These are phyloP conservation scores for Apotomis capreana DNA, from an alignment of 2,888 invertebrate species.

Conservation along the genomic window DNA sequence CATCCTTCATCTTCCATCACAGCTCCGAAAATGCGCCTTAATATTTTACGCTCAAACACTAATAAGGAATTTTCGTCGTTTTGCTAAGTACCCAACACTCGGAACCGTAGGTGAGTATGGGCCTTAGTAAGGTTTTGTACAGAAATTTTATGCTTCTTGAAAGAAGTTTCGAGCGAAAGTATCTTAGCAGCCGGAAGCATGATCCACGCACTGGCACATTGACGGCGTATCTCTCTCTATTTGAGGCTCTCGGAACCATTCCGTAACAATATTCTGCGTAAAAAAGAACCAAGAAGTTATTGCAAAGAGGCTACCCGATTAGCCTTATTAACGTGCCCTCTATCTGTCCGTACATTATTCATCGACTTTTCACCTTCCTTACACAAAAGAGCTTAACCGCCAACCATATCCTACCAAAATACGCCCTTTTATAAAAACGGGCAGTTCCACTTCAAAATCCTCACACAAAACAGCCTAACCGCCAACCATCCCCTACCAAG, in stretches of 20 bases:
- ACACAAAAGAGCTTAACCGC: not conserved
- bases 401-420: not conserved
- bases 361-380: not conserved
- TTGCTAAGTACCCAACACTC: no score
- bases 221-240: no score
- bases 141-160: no score
- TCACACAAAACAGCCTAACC: not conserved
- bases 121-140: no score
- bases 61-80: no score
- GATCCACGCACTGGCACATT: no score
- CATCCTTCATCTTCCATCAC: no score
- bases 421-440: not conserved
- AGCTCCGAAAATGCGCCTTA: no score
- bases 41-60: no score
- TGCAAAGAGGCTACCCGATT: constrained; percentile 21
- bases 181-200: no score
- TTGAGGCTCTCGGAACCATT: not conserved
- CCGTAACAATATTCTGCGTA: not conserved
- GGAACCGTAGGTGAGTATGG: no score
- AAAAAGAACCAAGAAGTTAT: not conserved
- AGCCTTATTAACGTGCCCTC: constrained; percentile 8
- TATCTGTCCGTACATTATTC: not conserved
- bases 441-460: not conserved
- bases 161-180: no score
- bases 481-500: not conserved